Base-by-base conservation (phyloP, 2,113 vertebrate species). In the Alexandromys fortis region DNA sequence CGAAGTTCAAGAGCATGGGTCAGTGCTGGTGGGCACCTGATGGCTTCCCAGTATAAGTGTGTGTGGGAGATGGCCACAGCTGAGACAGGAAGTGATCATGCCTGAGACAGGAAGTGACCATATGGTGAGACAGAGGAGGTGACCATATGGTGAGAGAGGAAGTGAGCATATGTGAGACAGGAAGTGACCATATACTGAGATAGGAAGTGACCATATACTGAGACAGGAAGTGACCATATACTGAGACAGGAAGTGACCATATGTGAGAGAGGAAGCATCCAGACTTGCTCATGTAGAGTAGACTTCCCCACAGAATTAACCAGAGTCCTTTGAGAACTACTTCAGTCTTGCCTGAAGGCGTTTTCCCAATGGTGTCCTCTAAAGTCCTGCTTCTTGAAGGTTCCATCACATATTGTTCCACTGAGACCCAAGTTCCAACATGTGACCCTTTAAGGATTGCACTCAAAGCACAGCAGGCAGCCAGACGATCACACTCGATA, bases 61-160 rank as follows among this genome's bases (percentile, higher is more conserved):
- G 5, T 28, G 22, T 42, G 4, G 9, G 3, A 7, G 24, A 4
- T 17, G n/a, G 28, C 5, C 2, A 3, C 4, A 42, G 38, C 17
- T 35, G 88, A 26, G 79, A 35, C 13, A 30, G 68, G 70, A 86
- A 75, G 42, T 30, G 33, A 63, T 3, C 1, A 11, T 52, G 49
- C 49, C 26, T 49, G 73, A 26, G 52, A 58, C 12, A 21, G 28
- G 68, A 52, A 65, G 61, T 47, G 13, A 58, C 3, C 3, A 7
- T 10, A 33, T 70, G 45, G 13, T 28, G 58, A n/a, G 22, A 45
- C 14, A 28, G 68, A 21, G 19, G 68, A 52, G 52, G 61, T 47
- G 12, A 58, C 3, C 3, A 8, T 26, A 63, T 26, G 52, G 3
- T 35, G 88, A 26, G 79, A 35, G 2, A 30, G 68, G 70, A 86